These are phyloP conservation scores for Bathynomus jamesi DNA, from an alignment of 1,140 invertebrate genomes.

Conservation along the genomic window DNA sequence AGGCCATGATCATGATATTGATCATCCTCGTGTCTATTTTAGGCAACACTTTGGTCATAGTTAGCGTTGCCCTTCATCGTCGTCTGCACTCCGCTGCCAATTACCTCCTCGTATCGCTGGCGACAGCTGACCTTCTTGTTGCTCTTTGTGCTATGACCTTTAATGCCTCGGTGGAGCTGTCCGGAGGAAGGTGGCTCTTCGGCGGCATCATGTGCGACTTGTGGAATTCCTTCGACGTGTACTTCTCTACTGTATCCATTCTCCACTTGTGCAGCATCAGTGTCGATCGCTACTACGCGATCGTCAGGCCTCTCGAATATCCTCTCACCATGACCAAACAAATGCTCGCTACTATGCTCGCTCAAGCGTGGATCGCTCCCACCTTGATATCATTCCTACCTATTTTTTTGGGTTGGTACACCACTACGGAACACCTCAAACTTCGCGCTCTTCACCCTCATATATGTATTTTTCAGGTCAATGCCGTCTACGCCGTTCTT, in stretches of 20 bases:
- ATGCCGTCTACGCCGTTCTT: constrained; percentile 78
- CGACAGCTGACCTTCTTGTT: constrained; percentile 83
- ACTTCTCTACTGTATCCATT: constrained; percentile 69
- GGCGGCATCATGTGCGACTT: constrained; percentile 83
- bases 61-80: constrained; percentile 61
- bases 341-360: constrained; percentile 49
- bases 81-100: constrained; percentile 80
- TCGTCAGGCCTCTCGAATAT: constrained; percentile 76
- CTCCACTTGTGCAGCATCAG: constrained; percentile 84
- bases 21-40: constrained; percentile 80
- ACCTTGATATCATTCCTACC: constrained; percentile 90
- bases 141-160: constrained; percentile 92
- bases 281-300: constrained; percentile 80
- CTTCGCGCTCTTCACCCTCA: constrained; percentile 54
- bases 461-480: constrained; percentile 64
- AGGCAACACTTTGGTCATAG: constrained; percentile 77
- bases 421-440: constrained; percentile 71
- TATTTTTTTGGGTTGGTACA: constrained; percentile 86
- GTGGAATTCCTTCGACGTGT: constrained; percentile 66
- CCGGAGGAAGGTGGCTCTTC: constrained; percentile 69
- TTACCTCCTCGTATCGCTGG: constrained; percentile 87
- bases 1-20: constrained; percentile 63
- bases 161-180: constrained; percentile 77
- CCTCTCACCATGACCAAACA: constrained; percentile 83
- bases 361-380: constrained; percentile 82